A percentile compares a stretch with the other conserved stretches of the same genome.
These are phyloP conservation scores for Chouioia cunea DNA, from an alignment of 2,888 invertebrate species.

Conservation along the genomic window DNA sequence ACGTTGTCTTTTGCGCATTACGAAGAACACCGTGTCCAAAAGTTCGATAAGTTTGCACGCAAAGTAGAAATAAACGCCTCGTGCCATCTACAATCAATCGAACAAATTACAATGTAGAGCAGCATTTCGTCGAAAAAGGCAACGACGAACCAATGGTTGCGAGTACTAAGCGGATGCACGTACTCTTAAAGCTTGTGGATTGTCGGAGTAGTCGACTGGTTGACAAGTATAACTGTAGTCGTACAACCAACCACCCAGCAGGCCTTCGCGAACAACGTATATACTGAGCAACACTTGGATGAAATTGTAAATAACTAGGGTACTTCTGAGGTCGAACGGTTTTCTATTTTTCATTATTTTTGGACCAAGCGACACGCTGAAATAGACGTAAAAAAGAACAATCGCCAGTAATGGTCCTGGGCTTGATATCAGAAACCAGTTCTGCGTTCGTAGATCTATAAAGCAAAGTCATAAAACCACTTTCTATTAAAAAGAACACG, in stretches of 20 bases:
- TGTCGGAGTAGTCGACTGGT: slow-evolving; percentile 76
- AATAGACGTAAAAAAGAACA: slow-evolving; percentile 77
- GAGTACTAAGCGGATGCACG: too few species aligned
- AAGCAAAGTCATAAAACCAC: slow-evolving; percentile 47
- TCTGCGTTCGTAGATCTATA: slow-evolving; percentile 77
- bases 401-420: slow-evolving; percentile 79
- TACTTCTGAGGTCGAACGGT: slow-evolving; percentile 83
- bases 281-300: slow-evolving; percentile 86
- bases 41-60: slow-evolving; percentile 84
- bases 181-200: slow-evolving; percentile 76
- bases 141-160: too few species aligned
- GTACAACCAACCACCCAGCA: slow-evolving; percentile 65
- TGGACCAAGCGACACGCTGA: slow-evolving; percentile 83
- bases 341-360: slow-evolving; percentile 88
- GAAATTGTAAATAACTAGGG: slow-evolving; percentile 88
- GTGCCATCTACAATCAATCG: slow-evolving; percentile 65
- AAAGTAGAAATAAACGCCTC: slow-evolving; percentile 75
- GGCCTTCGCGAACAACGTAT: slow-evolving; percentile 79
- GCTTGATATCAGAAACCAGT: slow-evolving; percentile 80
- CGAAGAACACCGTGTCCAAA: slow-evolving; percentile 88
- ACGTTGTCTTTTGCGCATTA: slow-evolving; percentile 88
- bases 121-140: too few species aligned
- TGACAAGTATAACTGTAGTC: slow-evolving; percentile 81
- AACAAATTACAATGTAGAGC: too few species aligned
- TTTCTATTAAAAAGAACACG: too few species aligned